These are phyloP conservation scores for Pyrgus malvae DNA, from an alignment of 2,888 invertebrate genomes.

Conservation along the genomic window DNA sequence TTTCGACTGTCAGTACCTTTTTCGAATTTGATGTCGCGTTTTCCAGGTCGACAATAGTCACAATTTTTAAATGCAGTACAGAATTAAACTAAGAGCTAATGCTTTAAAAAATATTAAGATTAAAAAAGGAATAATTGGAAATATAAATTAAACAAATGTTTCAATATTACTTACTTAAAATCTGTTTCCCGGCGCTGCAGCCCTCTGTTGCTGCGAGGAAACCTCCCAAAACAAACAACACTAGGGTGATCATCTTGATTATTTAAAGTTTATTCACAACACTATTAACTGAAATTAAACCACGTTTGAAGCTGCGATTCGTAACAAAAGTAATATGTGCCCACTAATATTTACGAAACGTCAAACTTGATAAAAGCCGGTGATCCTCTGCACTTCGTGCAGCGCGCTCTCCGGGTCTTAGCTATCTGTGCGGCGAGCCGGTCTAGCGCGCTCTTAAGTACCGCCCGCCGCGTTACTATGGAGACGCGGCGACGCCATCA, in stretches of 20 bases:
- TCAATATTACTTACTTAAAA: conserved; percentile 69
- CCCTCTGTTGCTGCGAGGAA: conserved; percentile 71
- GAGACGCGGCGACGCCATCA: conserved; percentile 70
- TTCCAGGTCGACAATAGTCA: too few relatives aligned
- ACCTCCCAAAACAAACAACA: conserved; percentile 78
- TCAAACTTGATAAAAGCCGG: conserved; percentile 66
- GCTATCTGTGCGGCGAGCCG: conserved; percentile 60
- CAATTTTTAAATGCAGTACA: too few relatives aligned
- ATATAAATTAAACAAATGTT: background rate
- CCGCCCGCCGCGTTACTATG: conserved; percentile 61
- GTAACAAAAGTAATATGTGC: conserved; percentile 65
- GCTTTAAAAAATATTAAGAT: too few relatives aligned
- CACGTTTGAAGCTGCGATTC: conserved; percentile 72
- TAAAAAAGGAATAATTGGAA: too few relatives aligned
- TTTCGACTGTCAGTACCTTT: conserved; percentile 35
- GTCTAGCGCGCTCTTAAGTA: conserved; percentile 62
- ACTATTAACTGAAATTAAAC: conserved; percentile 65
- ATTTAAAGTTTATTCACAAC: conserved; percentile 62
- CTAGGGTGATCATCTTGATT: conserved; percentile 73
- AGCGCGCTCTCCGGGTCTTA: conserved; percentile 75
- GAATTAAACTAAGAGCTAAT: too few relatives aligned
- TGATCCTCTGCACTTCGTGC: conserved; percentile 78
- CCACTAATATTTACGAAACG: conserved; percentile 80
- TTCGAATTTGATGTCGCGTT: background rate
- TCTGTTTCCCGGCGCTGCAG: conserved; percentile 71